Conservation (phyloP, 2,797 vertebrate genomes). For the Chiloscyllium punctatum region DNA sequence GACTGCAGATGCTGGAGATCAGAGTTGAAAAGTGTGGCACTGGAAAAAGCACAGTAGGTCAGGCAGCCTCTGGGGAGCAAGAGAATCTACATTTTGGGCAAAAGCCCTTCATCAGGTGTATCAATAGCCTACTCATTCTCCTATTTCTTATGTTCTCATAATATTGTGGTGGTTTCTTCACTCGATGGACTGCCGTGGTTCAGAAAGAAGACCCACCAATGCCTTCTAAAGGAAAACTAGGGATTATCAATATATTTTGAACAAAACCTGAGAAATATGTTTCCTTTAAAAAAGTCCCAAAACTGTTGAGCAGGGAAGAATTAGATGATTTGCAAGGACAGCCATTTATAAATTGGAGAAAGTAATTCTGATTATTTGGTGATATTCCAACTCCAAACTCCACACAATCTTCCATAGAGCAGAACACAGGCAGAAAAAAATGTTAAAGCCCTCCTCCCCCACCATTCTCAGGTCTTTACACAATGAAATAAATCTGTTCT, state of each 20-base stretch:
- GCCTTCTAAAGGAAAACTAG: background rate
- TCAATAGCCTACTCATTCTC: too few relatives aligned
- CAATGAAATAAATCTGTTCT: background rate
- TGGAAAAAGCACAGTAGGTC: too few relatives aligned
- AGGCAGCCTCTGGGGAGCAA: too few relatives aligned
- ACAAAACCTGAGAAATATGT: background rate
- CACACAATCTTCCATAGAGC: background rate
- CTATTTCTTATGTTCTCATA: background rate
- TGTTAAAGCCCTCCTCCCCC: background rate
- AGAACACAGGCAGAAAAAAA: background rate
- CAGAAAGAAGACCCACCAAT: background rate
- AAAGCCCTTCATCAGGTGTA: too few relatives aligned
- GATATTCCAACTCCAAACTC: background rate
- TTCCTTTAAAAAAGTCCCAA: background rate
- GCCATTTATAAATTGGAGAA: background rate
- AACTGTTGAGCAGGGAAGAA: background rate
- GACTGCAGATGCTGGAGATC: too few relatives aligned
- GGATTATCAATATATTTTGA: too few relatives aligned
- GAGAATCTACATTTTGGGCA: too few relatives aligned
- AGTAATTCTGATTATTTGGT: too few relatives aligned
- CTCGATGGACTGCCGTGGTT: background rate
- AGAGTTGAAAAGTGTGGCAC: too few relatives aligned
- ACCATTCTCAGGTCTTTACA: background rate
- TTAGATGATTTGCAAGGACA: background rate
- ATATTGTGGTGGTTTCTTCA: background rate